Evolutionary conservation across 2,888 invertebrate species (phyloP), one percentile per base, ranked within the genome.

Genomic region (Netelia virgata): DNA sequence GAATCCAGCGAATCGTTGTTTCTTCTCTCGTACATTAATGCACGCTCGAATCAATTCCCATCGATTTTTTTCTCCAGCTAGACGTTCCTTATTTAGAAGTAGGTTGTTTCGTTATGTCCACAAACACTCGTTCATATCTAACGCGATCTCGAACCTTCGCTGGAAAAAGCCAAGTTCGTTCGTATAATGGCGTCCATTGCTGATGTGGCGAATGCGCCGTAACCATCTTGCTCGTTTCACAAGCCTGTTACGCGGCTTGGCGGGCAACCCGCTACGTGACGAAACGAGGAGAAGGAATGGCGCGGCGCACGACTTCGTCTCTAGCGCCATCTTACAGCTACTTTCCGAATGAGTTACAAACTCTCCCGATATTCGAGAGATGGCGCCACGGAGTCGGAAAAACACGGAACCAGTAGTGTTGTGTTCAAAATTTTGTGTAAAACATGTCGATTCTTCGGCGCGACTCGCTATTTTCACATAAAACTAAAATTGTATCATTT

Each of bases 111-210:
- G 36, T 23, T 23, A 16, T 8, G 23, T 14, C 23, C 18, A 10
- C 53, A 23, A 8, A n/a, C 10, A 53, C n/a, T 47, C n/a, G 9
- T 18, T 3, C 43, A 10, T 28, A 55, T 3, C 11, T n/a, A 16
- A 61, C 18, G 3, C 1, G 20, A 78, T 80, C 59, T 75, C 14
- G 28, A 78, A 81, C 18, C 55, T 64, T 59, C n/a, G 23, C 28
- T 59, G 43, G 69, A 82, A 78, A 68, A 59, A 57, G 41, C 41
- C 43, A 59, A 64, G 47, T 28, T 64, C 16, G 57, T 43, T 74
- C 28, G 53, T 59, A 88, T 88, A 90, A 92, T 93, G 93, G 93
- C 92, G 92, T 91, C 92, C 88, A 88, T 91, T 92, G 92, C 89
- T 90, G 92, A 92, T 92, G 92, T 92, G 92, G 91, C 91, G 86